A percentile compares a stretch with the other conserved stretches of the same genome.
Evolutionary conservation across 2,797 vertebrate genomes (phyloP).

Genomic region (Distichodus sexfasciatus): DNA sequence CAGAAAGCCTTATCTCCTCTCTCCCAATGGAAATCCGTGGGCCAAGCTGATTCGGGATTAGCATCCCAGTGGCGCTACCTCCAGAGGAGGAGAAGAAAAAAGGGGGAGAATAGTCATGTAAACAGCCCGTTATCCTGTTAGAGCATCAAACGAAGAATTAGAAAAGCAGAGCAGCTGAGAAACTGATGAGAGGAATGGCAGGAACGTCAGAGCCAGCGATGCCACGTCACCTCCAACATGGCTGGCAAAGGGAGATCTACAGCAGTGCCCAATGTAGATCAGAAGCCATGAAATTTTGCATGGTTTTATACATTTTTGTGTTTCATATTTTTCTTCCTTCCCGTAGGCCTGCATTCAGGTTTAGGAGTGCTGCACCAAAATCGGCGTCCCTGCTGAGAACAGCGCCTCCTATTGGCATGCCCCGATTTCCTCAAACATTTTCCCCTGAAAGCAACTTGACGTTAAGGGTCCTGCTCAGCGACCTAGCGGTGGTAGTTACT

Average conservation of each 20-base stretch:
- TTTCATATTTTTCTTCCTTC: no score
- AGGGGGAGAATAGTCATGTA: conserved; percentile 9
- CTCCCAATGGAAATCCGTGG: conserved; percentile 19
- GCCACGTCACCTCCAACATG: background rate
- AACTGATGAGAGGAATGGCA: background rate
- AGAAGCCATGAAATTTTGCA: no score
- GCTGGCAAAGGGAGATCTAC: background rate
- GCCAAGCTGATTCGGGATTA: conserved; percentile 12
- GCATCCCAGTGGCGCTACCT: background rate
- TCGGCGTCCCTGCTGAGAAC: no score
- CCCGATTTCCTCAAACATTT: no score
- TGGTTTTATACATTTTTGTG: no score
- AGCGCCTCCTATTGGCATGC: no score
- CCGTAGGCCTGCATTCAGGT: background rate
- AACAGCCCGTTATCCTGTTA: conserved; percentile 41
- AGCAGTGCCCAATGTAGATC: background rate
- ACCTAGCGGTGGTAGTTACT: no score
- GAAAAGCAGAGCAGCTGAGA: no score
- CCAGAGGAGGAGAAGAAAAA: conserved; percentile 17
- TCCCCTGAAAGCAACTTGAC: no score
- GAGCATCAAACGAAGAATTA: conserved; percentile 21
- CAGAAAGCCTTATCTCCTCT: conserved; percentile 34
- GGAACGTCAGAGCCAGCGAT: no score
- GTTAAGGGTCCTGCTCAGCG: no score
- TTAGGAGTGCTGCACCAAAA: no score